Percentiles rank a stretch among this genome's conserved stretches.
Conservation (phyloP, 1,140 invertebrate genomes). For the Ostrea denselamellosa region DNA sequence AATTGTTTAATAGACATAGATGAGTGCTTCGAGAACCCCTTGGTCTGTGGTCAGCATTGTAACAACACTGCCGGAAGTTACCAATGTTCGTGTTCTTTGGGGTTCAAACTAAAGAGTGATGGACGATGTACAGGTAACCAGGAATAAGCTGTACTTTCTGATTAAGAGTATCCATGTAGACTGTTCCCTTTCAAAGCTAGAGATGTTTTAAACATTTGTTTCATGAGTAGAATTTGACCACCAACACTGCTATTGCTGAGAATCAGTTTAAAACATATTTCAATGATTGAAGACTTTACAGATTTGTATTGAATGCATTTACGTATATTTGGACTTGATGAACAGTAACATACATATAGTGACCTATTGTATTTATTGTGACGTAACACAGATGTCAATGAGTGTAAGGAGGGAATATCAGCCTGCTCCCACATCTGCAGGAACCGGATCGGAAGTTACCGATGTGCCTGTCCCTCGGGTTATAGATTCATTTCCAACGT, state of each 20-base stretch:
- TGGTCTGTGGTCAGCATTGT: constrained; percentile 82
- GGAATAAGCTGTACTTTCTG: not conserved
- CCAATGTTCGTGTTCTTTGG: constrained; percentile 81
- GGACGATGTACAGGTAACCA: constrained; percentile 75
- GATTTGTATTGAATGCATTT: too few relatives aligned
- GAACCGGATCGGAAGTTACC: constrained; percentile 82
- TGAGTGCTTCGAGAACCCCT: constrained; percentile 73
- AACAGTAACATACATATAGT: not conserved
- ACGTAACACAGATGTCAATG: constrained; percentile 82
- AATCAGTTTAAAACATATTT: too few relatives aligned
- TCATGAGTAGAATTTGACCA: too few relatives aligned
- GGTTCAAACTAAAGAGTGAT: constrained; percentile 79
- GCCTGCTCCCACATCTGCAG: constrained; percentile 82
- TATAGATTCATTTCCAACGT: constrained; percentile 54
- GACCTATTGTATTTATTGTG: constrained; percentile 48
- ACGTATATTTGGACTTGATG: too few relatives aligned
- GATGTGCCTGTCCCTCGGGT: constrained; percentile 84
- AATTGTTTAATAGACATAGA: constrained; percentile 74
- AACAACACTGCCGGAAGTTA: constrained; percentile 79
- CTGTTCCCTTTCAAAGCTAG: too few relatives aligned
- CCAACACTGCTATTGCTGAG: too few relatives aligned
- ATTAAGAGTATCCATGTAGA: too few relatives aligned
- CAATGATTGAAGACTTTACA: too few relatives aligned
- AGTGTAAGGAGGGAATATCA: constrained; percentile 79
- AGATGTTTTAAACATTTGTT: too few relatives aligned